A percentile compares a stretch with the other conserved stretches of the same genome.
Conservation (phyloP, 1,140 invertebrate species). For the Drosophila sechellia region DNA sequence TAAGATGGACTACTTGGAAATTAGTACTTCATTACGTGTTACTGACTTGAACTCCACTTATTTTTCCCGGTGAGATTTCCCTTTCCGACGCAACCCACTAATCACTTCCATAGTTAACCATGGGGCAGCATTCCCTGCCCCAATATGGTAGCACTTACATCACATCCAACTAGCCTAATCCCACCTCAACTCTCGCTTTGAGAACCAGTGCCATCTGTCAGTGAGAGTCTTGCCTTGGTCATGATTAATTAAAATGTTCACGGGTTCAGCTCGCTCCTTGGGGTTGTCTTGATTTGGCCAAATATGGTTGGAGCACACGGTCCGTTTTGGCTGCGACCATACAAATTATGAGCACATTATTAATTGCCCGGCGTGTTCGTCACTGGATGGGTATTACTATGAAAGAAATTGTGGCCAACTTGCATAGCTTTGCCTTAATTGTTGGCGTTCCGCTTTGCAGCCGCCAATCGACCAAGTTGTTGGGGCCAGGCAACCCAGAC, state of each 20-base stretch:
- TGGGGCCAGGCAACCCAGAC: constrained; percentile 11
- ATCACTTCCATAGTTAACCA: constrained; percentile 14
- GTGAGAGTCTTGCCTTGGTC: constrained; percentile 24
- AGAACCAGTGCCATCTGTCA: constrained; percentile 60
- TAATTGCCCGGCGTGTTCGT: constrained; percentile 62
- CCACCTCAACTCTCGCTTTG: constrained; percentile 38
- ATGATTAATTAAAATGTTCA: constrained; percentile 80
- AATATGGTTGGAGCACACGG: constrained; percentile 47
- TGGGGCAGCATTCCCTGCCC: constrained; percentile 25
- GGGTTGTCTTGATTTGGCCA: constrained; percentile 29
- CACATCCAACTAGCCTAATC: constrained; percentile 42
- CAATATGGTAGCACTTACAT: constrained; percentile 31
- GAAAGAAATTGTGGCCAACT: constrained; percentile 70
- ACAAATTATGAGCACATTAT: constrained; percentile 83
- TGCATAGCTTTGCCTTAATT: constrained; percentile 78
- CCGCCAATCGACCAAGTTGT: constrained; percentile 8
- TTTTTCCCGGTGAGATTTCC: not conserved
- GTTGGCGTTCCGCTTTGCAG: constrained; percentile 70
- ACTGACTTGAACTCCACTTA: not conserved
- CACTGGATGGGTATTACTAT: constrained; percentile 56
- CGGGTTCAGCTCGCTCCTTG: constrained; percentile 22
- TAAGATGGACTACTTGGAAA: too few relatives aligned
- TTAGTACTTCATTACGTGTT: not conserved
- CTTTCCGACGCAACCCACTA: constrained; percentile 27
- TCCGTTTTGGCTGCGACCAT: constrained; percentile 65